Percentiles rank a stretch among this genome's conserved stretches.
phyloP scores from a whole-genome alignment of 2,113 vertebrate genomes.

The Psittacus erithacus region DNA sequence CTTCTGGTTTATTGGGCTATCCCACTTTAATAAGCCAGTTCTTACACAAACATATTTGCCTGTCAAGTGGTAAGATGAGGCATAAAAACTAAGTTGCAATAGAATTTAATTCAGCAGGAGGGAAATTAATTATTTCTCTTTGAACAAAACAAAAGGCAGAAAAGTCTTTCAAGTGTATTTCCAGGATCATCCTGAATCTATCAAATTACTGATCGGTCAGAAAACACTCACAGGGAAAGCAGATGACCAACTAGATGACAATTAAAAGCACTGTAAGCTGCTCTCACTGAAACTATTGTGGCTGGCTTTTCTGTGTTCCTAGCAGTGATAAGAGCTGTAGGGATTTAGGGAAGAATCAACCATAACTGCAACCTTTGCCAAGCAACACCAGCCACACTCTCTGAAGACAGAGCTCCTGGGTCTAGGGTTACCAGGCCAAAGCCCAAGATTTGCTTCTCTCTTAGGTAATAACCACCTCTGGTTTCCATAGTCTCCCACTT shows the following conservation, averaged over 20 bases:
- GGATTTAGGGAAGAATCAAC: neutral
- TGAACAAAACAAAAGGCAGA: conserved; percentile 39
- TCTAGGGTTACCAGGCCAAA: neutral
- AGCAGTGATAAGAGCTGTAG: neutral
- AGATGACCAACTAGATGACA: neutral
- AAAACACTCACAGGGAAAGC: neutral
- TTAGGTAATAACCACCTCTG: neutral
- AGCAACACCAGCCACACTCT: neutral
- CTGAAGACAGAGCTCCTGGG: rapidly evolving
- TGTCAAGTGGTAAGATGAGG: conserved; percentile 48
- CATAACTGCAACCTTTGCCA: neutral
- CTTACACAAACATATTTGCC: conserved; percentile 54
- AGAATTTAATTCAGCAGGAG: conserved; percentile 4
- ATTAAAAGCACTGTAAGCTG: neutral
- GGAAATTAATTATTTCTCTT: conserved; percentile 31
- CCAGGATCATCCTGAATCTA: conserved; percentile 10
- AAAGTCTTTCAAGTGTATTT: conserved; percentile 5
- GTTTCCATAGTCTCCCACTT: neutral
- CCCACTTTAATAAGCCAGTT: conserved; percentile 47
- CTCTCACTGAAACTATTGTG: neutral
- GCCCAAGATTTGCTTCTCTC: neutral
- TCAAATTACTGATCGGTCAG: neutral
- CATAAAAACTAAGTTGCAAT: conserved; percentile 46
- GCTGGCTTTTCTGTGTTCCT: neutral
- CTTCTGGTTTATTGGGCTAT: conserved; percentile 47